Base-by-base conservation (phyloP, 1,140 invertebrate species). In the Caenorhabditis inopinata region DNA sequence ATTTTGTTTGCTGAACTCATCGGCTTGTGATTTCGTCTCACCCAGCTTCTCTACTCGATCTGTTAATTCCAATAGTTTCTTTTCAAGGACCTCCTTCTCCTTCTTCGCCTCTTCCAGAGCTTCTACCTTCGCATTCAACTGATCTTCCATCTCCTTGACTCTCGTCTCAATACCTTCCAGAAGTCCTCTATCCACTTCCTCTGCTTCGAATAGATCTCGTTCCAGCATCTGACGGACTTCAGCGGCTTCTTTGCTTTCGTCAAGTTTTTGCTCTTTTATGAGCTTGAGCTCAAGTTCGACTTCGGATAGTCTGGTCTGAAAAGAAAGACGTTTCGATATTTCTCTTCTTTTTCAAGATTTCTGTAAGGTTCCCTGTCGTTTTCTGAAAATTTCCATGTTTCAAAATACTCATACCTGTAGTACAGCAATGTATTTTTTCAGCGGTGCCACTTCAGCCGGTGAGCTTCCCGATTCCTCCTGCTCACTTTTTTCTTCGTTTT, bases 111-210 rank as follows among this genome's bases (percentile, higher is more conserved):
- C 23, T 16, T 58, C 27, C 25, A 58, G 16, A 3, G 51, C 51
- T 16, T 58, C 6, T 14, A 58, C 51, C 16, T 58, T 58, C n/a
- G 9, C 18, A 2, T 18, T 12, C 25, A 68, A 18, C n/a, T 68
- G 32, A 7, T 42, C 58, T 68, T 68, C 58, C 58, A 68, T 68
- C 2, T 68, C 58, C 27, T 58, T 32, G 29, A 35, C 45, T 32
- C 32, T 18, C 23, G 12, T 12, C 35, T 42, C 27, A 25, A 42
- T 73, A 27, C 68, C 49, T 58, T 75, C 74, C 14, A 75, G 18
- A 9, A 47, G 45, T 9, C 25, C 74, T 25, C 45, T 23, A 38
- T 75, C 74, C 18, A 75, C 74, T 75, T 75, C 45, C 14, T 75
- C 47, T 1, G 74, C 74, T 25, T 75, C 74, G 12, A 47, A 75